Percentiles rank a stretch among this genome's conserved stretches.
Evolutionary conservation across 1,140 invertebrate species (phyloP).

Genomic region (Riptortus pedestris): DNA sequence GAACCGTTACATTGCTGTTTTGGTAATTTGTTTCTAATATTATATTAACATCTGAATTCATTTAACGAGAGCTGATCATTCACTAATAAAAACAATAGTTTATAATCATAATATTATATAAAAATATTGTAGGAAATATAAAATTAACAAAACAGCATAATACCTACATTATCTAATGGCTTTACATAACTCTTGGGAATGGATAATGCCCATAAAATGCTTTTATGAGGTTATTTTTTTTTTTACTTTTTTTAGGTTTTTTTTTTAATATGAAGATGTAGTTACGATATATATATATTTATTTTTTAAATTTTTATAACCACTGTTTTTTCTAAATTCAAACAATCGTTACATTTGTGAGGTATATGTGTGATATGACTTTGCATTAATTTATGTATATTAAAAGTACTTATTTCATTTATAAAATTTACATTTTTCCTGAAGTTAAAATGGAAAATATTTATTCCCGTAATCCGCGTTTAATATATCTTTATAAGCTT

Average conservation of each 20-base stretch:
- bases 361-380: constrained; percentile 29
- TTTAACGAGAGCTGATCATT: too few species aligned
- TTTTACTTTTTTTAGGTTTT: too few species aligned
- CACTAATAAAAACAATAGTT: background rate
- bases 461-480: constrained; percentile 5
- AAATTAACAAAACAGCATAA: constrained; percentile 6
- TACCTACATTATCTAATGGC: constrained; percentile 1
- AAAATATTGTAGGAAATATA: constrained; percentile 7
- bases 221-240: too few species aligned
- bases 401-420: constrained; percentile 19
- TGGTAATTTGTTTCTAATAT: too few species aligned
- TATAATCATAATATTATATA: background rate
- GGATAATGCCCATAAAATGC: constrained; percentile 15
- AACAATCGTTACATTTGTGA: constrained; percentile 25
- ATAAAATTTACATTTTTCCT: constrained; percentile 23
- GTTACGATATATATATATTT: too few species aligned
- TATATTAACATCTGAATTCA: too few species aligned
- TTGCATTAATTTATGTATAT: constrained; percentile 26
- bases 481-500: constrained; percentile 4
- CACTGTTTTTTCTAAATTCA: constrained; percentile 19
- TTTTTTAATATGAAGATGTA: too few species aligned
- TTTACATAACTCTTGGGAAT: constrained; percentile 13
- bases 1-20: too few species aligned
- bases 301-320: constrained; percentile 1
- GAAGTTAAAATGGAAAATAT: constrained; percentile 17